Evolutionary conservation across 1,140 invertebrate genomes (phyloP), one percentile per base, ranked within the genome.

Genomic region (Zaprionus capensis): DNA sequence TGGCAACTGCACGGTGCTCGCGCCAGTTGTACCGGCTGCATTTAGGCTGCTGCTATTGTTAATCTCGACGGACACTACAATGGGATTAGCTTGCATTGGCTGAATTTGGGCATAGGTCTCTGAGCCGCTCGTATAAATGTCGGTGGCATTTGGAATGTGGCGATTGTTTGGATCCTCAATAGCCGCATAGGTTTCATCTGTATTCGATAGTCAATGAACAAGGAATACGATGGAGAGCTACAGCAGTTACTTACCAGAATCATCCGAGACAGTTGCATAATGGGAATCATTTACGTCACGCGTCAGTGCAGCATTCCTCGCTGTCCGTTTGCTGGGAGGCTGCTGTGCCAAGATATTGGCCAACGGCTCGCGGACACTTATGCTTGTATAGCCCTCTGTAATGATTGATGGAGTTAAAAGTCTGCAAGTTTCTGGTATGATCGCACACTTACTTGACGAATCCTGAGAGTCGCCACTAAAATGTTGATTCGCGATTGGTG

Each of bases 91-190:
- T 51, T 92, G 84, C 82, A 94, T 93, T 5, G 96, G 96, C 70
- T 96, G 96, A 78, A 98, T 98, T 93, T 97, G 96, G 51, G 97
- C 97, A 93, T 98, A 98, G 4, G 97, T 97, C 92, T 97, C 97
- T 68, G 96, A 97, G n/a, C 96, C 97, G 82, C 96, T 96, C 0
- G 95, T 96, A 69, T 96, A 96, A 5, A 96, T 91, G 65, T 93
- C 92, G 41, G 78, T 72, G 46, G 77, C 65, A 66, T 83, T 92
- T 62, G 93, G 93, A 76, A 95, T 95, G 59, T 94, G 94, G 56
- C 93, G 93, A 78, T 95, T 95, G 55, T 95, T 95, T 67, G 95
- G 96, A 84, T 98, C 97, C 76, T 97, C 96, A 67, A 97, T 97
- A 4, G 97, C 97, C 2, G 97, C 97, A 93, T 98, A 98, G 94